Evolutionary conservation across 2,888 invertebrate species (phyloP), one percentile per base, ranked within the genome.

Genomic region (Plagodis pulveraria): DNA sequence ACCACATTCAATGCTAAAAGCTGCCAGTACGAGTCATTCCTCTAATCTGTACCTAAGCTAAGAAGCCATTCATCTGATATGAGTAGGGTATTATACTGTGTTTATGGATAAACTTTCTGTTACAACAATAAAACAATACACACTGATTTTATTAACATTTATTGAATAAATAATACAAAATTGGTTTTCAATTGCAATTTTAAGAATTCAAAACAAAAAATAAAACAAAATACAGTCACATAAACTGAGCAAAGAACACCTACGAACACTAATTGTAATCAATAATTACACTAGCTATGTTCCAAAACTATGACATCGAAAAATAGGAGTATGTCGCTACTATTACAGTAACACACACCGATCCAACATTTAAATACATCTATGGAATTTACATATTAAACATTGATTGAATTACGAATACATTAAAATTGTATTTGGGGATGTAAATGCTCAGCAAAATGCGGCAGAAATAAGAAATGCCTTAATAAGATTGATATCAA

Each of bases 151-250:
- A 91, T 91, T 89, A 91, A 91, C 91, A 91, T 91, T 91, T 91
- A 91, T 90, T 91, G 89, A 90, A 91, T 90, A 91, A 90, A 90
- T 90, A 89, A 90, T 91, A 90, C 89, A 90, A 91, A 91, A 89
- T 82, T 86, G 85, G 83, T 87, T 87, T 86, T 81, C 83, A 77
- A 53, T 84, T 87, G 84, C 80, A 85, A 80, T 84, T 82, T 83
- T 81, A 71, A 81, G 77, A 86, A 84, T 84, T 85, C 80, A 72
- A 83, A 87, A 86, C 81, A 78, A 73, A 85, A 85, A 74, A 80
- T 75, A 75, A 77, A 59, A 50, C 48, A 56, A 52, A 56, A 55
- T 55, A 78, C 77, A 81, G 74, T 81, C 77, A 86, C 80, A 78
- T 76, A 74, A 86, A 87, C 86, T 89, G 91, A 91, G 87, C 89